Base-by-base conservation (phyloP, 1,140 invertebrate species). In the Ceratina calcarata region DNA sequence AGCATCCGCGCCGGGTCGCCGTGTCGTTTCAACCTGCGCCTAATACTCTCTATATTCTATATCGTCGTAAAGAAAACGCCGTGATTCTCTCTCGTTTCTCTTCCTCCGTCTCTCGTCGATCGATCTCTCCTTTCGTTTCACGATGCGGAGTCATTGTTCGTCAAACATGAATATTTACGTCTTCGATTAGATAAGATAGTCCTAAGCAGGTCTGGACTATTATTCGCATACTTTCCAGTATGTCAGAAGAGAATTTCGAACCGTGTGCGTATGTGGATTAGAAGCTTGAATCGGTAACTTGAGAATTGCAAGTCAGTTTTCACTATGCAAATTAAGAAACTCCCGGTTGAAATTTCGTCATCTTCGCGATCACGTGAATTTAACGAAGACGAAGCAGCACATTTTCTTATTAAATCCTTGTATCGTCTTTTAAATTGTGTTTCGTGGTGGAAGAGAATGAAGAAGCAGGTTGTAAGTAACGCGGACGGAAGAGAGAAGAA, bases 1-100 rank as follows among this genome's bases (percentile, higher is more conserved):
- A 91, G 89, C 90, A 92, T 91, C 90, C 89, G 89, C 87, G 88
- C 84, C 66, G 80, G 60, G 81, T 65, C 87, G 88, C 84, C 66
- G 80, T 60, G 81, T 65, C 78, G 88, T 87, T 87, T 80, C 84
- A 86, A 82, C 86, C 77, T 84, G 86, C 85, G 86, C 88, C 89
- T 91, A 91, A 91, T 90, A 91, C 90, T 92, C 89, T 91, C 90
- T 90, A 90, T 37, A 37, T 37, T 37, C 86, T 88, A 76, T 90
- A 78, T 72, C 77, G 82, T 37, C 32, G 32, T 37, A 37, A 70
- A 88, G 86, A 89, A 90, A 91, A 89, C 86, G 83, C 80, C 71
- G 80, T 77, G 65, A 81, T 69, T 73, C 75, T 74, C 80, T 80
- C 58, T 70, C 57, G 53, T 37, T 58, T 55, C 16, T 8, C 32